Evolutionary conservation across 1,140 invertebrate species (phyloP), one percentile per base, ranked within the genome.

Genomic region (Venustaconcha ellipsiformis): DNA sequence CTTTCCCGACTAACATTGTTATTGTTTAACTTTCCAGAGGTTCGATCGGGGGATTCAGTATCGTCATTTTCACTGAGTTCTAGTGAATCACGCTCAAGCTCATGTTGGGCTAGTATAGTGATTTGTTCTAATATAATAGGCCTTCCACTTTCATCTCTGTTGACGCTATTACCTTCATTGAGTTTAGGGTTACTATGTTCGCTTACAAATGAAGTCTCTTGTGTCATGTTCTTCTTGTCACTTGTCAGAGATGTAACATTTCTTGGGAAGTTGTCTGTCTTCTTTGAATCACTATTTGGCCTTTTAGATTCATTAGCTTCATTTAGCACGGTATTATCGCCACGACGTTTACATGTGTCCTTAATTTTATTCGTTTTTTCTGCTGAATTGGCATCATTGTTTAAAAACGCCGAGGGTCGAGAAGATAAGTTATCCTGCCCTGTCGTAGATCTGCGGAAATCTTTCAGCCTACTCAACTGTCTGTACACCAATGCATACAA

Each of bases 401-500:
- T 62, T 75, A 20, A 26, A 66, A 58, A 57, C 26, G 37, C 17
- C 67, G 67, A 70, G 15, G 66, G 56, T 18, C 5, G 4, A 48
- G 37, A 8, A 48, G 37, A 48, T 11, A 48, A 4, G 6, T 0
- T 48, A 48, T 48, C 37, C 37, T 48, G 4, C 37, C 37, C 17
- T 15, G 62, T 3, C 62, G 18, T 12, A 48, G 8, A 37, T 67
- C 17, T 67, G 11, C 14, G 37, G 1, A 67, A 55, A 60, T n/a
- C 13, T 59, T 66, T 70, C 26, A 17, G 57, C 26, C 60, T 70
- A n/a, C 58, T 64, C 20, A 76, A 55, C 6, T 62, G 57, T 13
- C 75, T 15, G 4, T 70, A 64, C 55, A 77, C 70, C 6, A 77
- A 58, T 14, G 23, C 3, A 58, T 77, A 77, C 75, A 77, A 62